Evolutionary conservation across 2,888 invertebrate genomes (phyloP).

Genomic region (Zygaena filipendulae): DNA sequence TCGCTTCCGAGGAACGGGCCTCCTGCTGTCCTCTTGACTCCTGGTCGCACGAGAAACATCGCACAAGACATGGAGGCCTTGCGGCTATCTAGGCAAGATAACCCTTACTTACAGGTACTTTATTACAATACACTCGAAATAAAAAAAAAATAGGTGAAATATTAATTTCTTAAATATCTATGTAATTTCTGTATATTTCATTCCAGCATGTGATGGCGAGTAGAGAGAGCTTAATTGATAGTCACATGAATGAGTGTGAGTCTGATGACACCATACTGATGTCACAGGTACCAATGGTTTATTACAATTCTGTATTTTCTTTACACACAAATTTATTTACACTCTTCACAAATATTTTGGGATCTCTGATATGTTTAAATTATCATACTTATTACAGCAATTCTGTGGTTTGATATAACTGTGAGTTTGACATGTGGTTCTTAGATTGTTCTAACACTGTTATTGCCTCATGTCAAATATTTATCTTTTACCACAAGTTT

Average conservation of each 20-base stretch:
- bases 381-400: too few species aligned
- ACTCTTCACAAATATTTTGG: too few species aligned
- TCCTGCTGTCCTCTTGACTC: slow-evolving; percentile 75
- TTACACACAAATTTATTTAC: neutral
- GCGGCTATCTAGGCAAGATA: slow-evolving; percentile 83
- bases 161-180: neutral
- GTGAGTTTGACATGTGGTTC: too few species aligned
- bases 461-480: too few species aligned
- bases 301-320: slow-evolving; percentile 1
- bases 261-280: slow-evolving; percentile 81
- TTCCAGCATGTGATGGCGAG: slow-evolving; percentile 81
- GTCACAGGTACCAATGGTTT: slow-evolving; percentile 71
- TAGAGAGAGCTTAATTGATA: slow-evolving; percentile 81
- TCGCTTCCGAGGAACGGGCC: slow-evolving; percentile 41
- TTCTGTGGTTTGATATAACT: too few species aligned
- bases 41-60: slow-evolving; percentile 80
- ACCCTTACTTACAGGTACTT: slow-evolving; percentile 81
- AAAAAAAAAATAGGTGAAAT: neutral
- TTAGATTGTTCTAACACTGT: too few species aligned
- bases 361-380: too few species aligned
- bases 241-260: slow-evolving; percentile 75
- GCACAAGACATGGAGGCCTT: slow-evolving; percentile 88
- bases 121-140: slow-evolving; percentile 4
- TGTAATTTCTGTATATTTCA: too few species aligned
- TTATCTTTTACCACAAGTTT: too few species aligned